Percentiles rank a stretch among this genome's conserved stretches.
phyloP scores from a whole-genome alignment of 2,888 invertebrate genomes.

The Cephus pulcher region DNA sequence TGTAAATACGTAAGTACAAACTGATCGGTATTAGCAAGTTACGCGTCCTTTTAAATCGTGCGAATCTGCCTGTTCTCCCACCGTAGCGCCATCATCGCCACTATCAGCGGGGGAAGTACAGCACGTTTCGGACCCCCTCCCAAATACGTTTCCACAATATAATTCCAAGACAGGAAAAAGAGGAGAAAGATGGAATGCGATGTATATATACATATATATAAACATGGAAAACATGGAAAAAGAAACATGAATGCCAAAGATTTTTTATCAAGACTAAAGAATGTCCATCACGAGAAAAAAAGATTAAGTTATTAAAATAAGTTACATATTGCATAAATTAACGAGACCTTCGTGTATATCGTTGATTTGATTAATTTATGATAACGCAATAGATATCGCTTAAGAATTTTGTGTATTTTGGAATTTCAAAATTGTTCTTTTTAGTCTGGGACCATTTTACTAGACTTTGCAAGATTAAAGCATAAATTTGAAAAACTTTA shows the following conservation, averaged over 20 bases:
- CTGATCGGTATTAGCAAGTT: neutral
- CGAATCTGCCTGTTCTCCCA: neutral
- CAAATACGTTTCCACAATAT: neutral
- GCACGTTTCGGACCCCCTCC: neutral
- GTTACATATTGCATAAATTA: neutral
- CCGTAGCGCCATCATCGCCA: neutral
- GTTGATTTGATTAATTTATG: too few species aligned
- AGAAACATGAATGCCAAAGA: neutral
- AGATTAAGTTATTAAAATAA: neutral
- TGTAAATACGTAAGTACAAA: neutral
- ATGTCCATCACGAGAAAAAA: neutral
- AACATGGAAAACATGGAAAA: neutral
- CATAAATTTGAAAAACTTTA: neutral
- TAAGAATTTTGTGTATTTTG: neutral
- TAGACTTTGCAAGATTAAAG: neutral
- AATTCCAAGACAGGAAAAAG: neutral
- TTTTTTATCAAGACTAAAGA: neutral
- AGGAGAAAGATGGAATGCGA: neutral
- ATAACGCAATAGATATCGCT: neutral
- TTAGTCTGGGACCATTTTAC: neutral
- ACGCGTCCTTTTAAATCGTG: neutral
- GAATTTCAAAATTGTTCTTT: neutral
- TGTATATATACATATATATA: too few species aligned
- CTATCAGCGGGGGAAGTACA: neutral
- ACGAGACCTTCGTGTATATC: neutral